Conservation (phyloP, 2,113 vertebrate species). For the Bothrops jararaca region DNA sequence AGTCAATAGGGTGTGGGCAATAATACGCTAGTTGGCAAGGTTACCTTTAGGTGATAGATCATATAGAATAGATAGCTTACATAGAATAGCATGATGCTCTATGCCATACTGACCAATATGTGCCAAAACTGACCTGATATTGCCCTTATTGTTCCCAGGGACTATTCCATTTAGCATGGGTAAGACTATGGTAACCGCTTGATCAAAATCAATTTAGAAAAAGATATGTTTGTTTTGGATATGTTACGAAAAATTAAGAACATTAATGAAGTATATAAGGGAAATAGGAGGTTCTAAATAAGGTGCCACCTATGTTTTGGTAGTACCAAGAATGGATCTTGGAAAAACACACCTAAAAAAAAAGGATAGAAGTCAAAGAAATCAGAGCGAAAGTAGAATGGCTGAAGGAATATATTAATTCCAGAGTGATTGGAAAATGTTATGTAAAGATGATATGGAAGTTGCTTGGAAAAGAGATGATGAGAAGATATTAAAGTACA, state of each 20-base stretch:
- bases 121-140: background rate
- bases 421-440: background rate
- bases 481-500: background rate
- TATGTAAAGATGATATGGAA: background rate
- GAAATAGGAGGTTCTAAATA: background rate
- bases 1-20: background rate
- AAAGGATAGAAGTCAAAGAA: background rate
- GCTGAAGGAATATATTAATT: background rate
- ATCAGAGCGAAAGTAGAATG: background rate
- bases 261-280: background rate
- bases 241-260: background rate
- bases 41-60: background rate
- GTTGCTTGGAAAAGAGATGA: background rate
- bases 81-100: background rate
- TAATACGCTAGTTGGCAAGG: background rate
- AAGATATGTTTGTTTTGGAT: background rate
- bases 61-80: background rate
- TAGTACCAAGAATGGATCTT: background rate
- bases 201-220: background rate
- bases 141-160: background rate
- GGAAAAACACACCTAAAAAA: background rate
- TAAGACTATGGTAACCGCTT: background rate
- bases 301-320: background rate
- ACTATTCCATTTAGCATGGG: background rate
- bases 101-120: background rate